Conservation (phyloP, 2,888 invertebrate species). For the Glaucopsyche alexis region DNA sequence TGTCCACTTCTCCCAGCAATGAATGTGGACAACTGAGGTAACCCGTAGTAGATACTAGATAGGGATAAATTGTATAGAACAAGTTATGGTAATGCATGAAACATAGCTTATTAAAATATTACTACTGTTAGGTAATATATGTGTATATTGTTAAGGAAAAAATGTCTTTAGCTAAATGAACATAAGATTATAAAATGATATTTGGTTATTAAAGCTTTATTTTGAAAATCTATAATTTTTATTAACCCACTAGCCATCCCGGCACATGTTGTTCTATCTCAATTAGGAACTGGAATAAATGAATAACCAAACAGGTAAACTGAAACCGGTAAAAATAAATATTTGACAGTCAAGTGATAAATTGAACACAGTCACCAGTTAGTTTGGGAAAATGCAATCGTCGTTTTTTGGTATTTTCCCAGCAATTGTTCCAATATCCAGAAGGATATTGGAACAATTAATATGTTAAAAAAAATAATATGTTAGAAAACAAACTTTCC, state of each 20-base stretch:
- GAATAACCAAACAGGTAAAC: not conserved
- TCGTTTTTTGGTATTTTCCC: too few relatives aligned
- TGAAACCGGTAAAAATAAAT: too few relatives aligned
- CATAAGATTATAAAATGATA: slow-evolving; percentile 13
- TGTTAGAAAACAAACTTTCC: too few relatives aligned
- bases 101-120: slow-evolving; percentile 2
- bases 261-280: too few relatives aligned
- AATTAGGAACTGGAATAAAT: too few relatives aligned
- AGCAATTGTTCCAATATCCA: too few relatives aligned
- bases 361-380: too few relatives aligned
- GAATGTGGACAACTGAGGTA: not conserved
- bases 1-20: not conserved
- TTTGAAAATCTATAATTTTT: not conserved
- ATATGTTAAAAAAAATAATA: too few relatives aligned
- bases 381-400: too few relatives aligned
- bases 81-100: not conserved
- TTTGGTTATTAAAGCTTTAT: slow-evolving; percentile 12
- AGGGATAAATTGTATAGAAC: slow-evolving; percentile 8
- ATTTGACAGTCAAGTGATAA: too few relatives aligned
- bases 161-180: slow-evolving; percentile 3
- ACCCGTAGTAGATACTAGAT: not conserved
- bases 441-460: too few relatives aligned
- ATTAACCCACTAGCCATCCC: not conserved
- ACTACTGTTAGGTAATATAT: slow-evolving; percentile 9
- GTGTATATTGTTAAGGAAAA: slow-evolving; percentile 11